Evolutionary conservation across 2,888 invertebrate species (phyloP), one percentile per base, ranked within the genome.

Genomic region (Aproaerema taeniolella): DNA sequence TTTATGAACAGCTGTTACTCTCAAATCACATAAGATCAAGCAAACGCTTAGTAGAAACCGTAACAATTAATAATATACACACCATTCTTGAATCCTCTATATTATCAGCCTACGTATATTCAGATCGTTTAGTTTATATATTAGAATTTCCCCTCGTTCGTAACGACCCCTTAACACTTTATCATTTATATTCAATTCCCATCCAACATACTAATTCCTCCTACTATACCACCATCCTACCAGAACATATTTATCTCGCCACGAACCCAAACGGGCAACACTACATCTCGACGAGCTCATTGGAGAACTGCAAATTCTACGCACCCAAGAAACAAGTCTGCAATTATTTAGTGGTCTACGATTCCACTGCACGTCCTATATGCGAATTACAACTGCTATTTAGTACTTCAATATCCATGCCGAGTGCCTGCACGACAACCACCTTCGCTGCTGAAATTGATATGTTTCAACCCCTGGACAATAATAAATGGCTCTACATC

Each of bases 21-120:
- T 54, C 53, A 1, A 51, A 46, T 26, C 48, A 49, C 15, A 30
- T 44, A 8, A 39, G 50, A 14, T 39, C 43, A 12, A 46, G 42
- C 11, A 53, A 56, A 48, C 39, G 40, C 6, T 31, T 57, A 31
- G 50, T 55, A 2, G 33, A 38, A 8, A 43, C 58, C 2, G 41
- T 58, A 0, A 52, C 53, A 2, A 28, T 50, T 3, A 12, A 46
- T n/a, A 58, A 58, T 16, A 52, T 57, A n/a, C 48, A 37, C 15
- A 16, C 29, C 8, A 29, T 37, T 5, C 12, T 37, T 2, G 37
- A 37, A 4, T 37, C 37, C 0, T 41, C 52, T 1, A 24, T 37
- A 5, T 8, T 55, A 26, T 42, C 52, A 2, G 49, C 56, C 1
- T 58, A 58, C 32, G 46, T 58, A 2, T 58, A 60, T 42, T 38